Evolutionary conservation across 2,888 invertebrate species (phyloP).

Genomic region (Heliconius hortense): DNA sequence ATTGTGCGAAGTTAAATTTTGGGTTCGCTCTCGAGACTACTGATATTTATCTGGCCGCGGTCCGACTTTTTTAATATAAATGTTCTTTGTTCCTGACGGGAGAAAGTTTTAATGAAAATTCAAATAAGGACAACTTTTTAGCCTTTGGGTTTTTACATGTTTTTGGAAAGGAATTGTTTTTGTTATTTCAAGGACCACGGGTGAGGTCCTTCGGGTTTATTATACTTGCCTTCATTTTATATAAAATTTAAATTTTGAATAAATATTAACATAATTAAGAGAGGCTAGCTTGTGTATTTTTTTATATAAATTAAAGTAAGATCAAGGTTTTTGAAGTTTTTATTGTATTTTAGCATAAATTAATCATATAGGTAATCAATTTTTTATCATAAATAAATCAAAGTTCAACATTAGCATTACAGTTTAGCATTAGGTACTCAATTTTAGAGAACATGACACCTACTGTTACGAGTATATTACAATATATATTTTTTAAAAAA

Average conservation of each 20-base stretch:
- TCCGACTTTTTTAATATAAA: slow-evolving; percentile 82
- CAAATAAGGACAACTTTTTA: slow-evolving; percentile 78
- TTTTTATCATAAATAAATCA: no score
- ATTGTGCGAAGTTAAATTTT: slow-evolving; percentile 72
- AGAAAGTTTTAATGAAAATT: slow-evolving; percentile 79
- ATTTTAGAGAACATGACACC: no score
- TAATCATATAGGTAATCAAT: no score
- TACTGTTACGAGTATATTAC: no score
- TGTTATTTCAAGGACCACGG: slow-evolving; percentile 64
- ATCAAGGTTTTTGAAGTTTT: not conserved
- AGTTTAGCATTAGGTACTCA: no score
- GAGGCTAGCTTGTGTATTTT: not conserved
- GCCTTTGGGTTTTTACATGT: slow-evolving; percentile 69
- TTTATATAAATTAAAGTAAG: not conserved
- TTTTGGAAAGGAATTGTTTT: slow-evolving; percentile 64
- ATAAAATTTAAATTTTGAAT: slow-evolving; percentile 23
- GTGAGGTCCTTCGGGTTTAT: slow-evolving; percentile 39
- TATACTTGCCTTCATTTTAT: slow-evolving; percentile 35
- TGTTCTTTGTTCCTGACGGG: slow-evolving; percentile 82
- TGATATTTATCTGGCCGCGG: slow-evolving; percentile 81
- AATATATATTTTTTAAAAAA: no score
- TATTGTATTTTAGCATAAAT: not conserved
- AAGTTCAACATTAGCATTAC: not conserved
- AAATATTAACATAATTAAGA: slow-evolving; percentile 6
- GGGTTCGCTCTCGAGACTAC: slow-evolving; percentile 78